Evolutionary conservation across 2,113 vertebrate species (phyloP).

Genomic region (Phylloscopus trochilus): DNA sequence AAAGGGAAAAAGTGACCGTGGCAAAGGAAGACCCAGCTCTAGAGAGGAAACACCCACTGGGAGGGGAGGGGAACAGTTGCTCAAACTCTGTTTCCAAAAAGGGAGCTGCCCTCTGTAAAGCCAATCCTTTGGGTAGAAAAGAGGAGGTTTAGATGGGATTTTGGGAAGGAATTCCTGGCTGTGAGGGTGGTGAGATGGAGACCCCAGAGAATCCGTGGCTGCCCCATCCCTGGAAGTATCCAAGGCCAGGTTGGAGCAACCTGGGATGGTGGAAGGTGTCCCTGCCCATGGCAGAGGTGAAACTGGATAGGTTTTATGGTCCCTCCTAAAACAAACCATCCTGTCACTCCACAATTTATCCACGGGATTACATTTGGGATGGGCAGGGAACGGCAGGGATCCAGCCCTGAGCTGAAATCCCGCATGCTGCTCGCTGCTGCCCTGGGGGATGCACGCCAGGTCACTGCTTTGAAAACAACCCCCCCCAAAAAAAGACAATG

Average conservation of each 20-base stretch:
- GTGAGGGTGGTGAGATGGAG: background rate
- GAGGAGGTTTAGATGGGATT: background rate
- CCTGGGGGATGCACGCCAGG: background rate
- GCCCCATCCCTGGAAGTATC: background rate
- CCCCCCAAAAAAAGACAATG: background rate
- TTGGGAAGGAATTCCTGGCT: background rate
- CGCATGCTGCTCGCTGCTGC: background rate
- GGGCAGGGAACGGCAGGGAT: background rate
- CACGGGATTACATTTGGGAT: background rate
- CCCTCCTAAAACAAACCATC: background rate
- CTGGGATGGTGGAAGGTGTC: background rate
- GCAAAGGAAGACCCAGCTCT: background rate
- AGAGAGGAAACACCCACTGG: background rate
- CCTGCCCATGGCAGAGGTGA: background rate
- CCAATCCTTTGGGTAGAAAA: background rate
- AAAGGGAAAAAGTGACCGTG: background rate
- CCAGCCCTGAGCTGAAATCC: background rate
- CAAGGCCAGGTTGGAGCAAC: background rate
- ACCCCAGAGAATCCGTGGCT: background rate
- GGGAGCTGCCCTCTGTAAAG: background rate
- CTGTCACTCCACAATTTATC: background rate
- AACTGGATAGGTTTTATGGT: background rate
- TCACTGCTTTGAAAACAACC: conserved; percentile 1
- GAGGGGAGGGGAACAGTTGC: background rate
- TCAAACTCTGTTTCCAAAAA: background rate